Percentiles rank a stretch among this genome's conserved stretches.
These are phyloP conservation scores for Hippoglossus stenolepis DNA, from an alignment of 2,113 vertebrate species.

Conservation along the genomic window DNA sequence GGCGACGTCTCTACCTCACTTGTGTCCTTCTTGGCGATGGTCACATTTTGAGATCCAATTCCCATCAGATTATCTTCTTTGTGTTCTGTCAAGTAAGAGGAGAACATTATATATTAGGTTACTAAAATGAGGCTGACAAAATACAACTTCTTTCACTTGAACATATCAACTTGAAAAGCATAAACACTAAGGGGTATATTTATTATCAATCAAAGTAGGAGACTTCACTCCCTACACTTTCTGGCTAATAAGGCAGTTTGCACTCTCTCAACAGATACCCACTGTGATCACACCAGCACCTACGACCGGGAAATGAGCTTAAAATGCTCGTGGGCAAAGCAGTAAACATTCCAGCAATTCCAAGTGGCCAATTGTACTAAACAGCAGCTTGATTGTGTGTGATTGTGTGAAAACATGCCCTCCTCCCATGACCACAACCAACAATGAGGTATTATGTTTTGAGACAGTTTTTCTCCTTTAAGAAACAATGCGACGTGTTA, in stretches of 20 bases:
- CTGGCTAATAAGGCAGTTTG: not conserved
- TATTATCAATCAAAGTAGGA: not conserved
- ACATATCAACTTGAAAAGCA: not conserved
- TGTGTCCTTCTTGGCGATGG: accelerated
- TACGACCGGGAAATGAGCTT: not conserved
- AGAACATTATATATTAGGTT: not conserved
- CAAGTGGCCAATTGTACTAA: not conserved
- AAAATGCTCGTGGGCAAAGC: not conserved
- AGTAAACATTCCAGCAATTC: slow-evolving; percentile 5
- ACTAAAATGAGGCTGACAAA: not conserved
- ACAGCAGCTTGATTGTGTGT: slow-evolving; percentile 1
- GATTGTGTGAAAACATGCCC: not conserved
- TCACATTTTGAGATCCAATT: accelerated
- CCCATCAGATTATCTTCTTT: accelerated
- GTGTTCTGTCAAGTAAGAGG: not conserved
- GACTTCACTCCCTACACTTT: not conserved
- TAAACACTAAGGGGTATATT: not conserved
- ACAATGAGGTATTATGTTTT: not conserved
- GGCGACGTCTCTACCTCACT: accelerated
- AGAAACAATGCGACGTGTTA: not conserved
- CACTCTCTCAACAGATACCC: not conserved
- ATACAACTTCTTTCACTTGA: not conserved
- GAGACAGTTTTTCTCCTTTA: not conserved
- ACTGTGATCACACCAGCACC: slow-evolving; percentile 7
- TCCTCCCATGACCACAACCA: not conserved